Evolutionary conservation across 2,797 vertebrate species (phyloP), one percentile per base, ranked within the genome.

Genomic region (Betta splendens): DNA sequence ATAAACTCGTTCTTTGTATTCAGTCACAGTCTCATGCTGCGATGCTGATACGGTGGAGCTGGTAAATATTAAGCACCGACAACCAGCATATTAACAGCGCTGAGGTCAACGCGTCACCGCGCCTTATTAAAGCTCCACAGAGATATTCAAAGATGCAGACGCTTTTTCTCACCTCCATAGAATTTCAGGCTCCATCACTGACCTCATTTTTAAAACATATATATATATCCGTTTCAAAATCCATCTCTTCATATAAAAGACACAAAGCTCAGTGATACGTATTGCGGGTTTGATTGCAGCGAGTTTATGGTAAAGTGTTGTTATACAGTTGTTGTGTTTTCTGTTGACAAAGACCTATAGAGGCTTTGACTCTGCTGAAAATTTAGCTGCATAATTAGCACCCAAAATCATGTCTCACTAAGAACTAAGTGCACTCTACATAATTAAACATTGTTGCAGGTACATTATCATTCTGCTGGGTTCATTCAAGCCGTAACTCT

Each of bases 351-450:
- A 9, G 20, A 50, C 16, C 42, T 50, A 29, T 35, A 11, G 26
- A 49, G 42, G 39, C 55, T 70, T 71, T 55, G 37, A 76, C 54
- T 69, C 18, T 58, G 20, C 28, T 52, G 31, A 64, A 61, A 77
- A 67, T 4, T 57, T 61, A 13, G 38, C 56, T 52, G 20, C 43
- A 36, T 73, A 77, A 83, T 75, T 80, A 51, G 47, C 7, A 51
- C 46, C 15, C 44, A 63, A 77, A 65, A 54, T 6, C 38, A 22
- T 49, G 33, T 63, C 62, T 62, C 12, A 38, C 39, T 38, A 5
- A 67, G 32, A 75, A 70, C 62, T 77, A 77, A 79, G 68, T 73
- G 75, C 75, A 80, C 72, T 77, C 49, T 49, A 37, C 46, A 50
- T 77, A 79, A 83, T 86, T 74, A 61, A 78, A 81, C 50, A 63